phyloP scores from a whole-genome alignment of 1,140 invertebrate species.

The Lasaia peninsularis region DNA sequence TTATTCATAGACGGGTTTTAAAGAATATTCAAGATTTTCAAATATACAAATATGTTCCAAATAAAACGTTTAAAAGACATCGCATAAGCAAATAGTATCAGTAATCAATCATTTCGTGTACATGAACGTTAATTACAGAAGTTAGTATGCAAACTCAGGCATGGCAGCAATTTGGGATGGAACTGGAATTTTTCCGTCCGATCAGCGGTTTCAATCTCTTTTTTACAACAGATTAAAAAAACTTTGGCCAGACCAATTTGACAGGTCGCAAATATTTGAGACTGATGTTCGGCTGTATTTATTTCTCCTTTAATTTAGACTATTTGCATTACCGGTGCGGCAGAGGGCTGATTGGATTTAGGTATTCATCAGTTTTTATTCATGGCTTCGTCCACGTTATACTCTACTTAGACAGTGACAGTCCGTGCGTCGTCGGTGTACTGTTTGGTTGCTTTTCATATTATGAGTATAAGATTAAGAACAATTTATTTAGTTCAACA shows the following conservation, averaged over 20 bases:
- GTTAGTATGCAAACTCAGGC: conserved; percentile 29
- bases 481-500: no score
- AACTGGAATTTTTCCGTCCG: conserved; percentile 20
- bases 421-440: no score
- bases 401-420: no score
- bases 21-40: background rate
- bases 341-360: no score
- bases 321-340: no score
- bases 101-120: conserved; percentile 27
- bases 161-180: conserved; percentile 26
- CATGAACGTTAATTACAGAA: conserved; percentile 34
- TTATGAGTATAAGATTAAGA: no score
- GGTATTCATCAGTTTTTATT: no score
- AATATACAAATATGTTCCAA: background rate
- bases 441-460: no score
- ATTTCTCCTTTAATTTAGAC: background rate
- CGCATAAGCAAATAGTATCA: conserved; percentile 17
- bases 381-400: no score
- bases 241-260: conserved; percentile 7
- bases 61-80: background rate
- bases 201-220: conserved; percentile 21
- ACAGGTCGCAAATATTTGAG: conserved; percentile 8
- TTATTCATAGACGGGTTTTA: no score
- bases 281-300: conserved; percentile 2
- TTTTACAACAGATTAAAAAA: conserved; percentile 17